phyloP scores from a whole-genome alignment of 2,797 vertebrate genomes.

The Macroramphosus scolopax region DNA sequence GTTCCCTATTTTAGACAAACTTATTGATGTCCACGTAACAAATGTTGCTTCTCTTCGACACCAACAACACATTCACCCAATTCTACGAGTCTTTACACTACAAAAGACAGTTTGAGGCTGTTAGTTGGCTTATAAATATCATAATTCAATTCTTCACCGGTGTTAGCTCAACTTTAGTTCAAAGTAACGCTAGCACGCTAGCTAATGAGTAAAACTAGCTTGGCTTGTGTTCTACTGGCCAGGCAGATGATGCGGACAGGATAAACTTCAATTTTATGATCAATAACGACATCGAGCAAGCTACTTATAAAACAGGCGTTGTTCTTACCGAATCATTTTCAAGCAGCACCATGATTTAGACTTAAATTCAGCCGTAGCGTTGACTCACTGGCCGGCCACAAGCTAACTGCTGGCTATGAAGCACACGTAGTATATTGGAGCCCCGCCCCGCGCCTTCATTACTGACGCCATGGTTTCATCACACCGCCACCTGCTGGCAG shows the following conservation, averaged over 20 bases:
- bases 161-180: conserved; percentile 14
- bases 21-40: too few species aligned
- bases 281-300: fast-evolving
- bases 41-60: too few species aligned
- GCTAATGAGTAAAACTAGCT: conserved; percentile 25
- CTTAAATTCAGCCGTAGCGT: conserved; percentile 4
- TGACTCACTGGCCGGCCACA: conserved; percentile 4
- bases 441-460: conserved; percentile 48
- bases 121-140: too few species aligned
- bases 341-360: conserved; percentile 76
- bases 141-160: not conserved
- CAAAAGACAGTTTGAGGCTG: too few species aligned
- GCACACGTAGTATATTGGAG: conserved; percentile 75
- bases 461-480: fast-evolving
- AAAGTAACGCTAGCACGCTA: conserved; percentile 16
- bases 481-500: conserved; percentile 17
- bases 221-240: fast-evolving
- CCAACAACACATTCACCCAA: too few species aligned
- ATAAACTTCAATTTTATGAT: fast-evolving
- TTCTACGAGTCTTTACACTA: too few species aligned
- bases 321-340: conserved; percentile 82
- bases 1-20: too few species aligned
- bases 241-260: not conserved
- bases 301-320: fast-evolving
- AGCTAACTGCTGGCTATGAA: conserved; percentile 54